Evolutionary conservation across 1,140 invertebrate species (phyloP).

Genomic region (Lepidostoma basale): DNA sequence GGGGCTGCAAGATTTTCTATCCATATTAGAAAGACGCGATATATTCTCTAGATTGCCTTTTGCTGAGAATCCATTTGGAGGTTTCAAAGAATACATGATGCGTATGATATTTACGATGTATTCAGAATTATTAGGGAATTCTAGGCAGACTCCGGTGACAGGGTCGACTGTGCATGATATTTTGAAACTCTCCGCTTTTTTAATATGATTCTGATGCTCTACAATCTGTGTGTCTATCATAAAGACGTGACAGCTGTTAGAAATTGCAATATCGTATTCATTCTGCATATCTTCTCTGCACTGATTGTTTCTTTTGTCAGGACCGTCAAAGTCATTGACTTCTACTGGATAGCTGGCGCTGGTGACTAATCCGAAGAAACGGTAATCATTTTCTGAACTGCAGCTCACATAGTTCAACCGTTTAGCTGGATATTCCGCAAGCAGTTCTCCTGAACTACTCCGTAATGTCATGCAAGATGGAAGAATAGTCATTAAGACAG

Average conservation of each 20-base stretch:
- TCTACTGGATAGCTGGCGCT: conserved; percentile 65
- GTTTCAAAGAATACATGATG: conserved; percentile 68
- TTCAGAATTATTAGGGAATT: conserved; percentile 89
- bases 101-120: conserved; percentile 78
- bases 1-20: conserved; percentile 33
- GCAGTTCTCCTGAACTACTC: conserved; percentile 67
- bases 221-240: conserved; percentile 85
- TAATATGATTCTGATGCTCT: conserved; percentile 79
- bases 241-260: conserved; percentile 95
- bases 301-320: conserved; percentile 35
- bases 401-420: conserved; percentile 89
- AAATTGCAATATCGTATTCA: conserved; percentile 62
- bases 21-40: conserved; percentile 53
- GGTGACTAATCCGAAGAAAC: conserved; percentile 92
- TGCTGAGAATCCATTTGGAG: conserved; percentile 54
- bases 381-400: conserved; percentile 86
- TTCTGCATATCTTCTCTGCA: conserved; percentile 50
- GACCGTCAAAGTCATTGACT: conserved; percentile 37
- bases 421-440: conserved; percentile 85
- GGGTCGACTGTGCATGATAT: conserved; percentile 77
- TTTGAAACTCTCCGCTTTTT: conserved; percentile 78
- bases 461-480: conserved; percentile 77
- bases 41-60: conserved; percentile 53
- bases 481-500: conserved; percentile 84
- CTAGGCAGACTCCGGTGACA: conserved; percentile 74